phyloP scores from a whole-genome alignment of 2,113 vertebrate genomes.

The Aspidoscelis tigris region DNA sequence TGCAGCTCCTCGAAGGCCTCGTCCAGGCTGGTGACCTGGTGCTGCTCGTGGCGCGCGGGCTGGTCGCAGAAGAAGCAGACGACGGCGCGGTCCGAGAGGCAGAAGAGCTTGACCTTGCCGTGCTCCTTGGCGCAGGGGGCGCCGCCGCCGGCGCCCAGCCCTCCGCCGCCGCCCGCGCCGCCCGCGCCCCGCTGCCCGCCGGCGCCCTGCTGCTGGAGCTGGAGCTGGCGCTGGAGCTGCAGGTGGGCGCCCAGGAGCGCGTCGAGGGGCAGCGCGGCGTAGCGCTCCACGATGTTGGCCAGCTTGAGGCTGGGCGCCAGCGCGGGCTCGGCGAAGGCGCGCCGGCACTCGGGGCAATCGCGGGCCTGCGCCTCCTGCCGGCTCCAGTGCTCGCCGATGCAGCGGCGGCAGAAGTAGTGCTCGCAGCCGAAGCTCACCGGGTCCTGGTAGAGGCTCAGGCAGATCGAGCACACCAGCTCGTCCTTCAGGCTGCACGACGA shows the following conservation, averaged over 20 bases:
- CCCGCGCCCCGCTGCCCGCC: neutral
- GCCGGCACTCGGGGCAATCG: constrained; percentile 95
- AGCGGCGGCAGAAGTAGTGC: constrained; percentile 97
- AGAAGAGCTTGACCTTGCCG: constrained; percentile 98
- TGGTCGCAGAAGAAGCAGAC: constrained; percentile 99
- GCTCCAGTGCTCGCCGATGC: constrained; percentile 97
- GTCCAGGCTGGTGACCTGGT: constrained; percentile 95
- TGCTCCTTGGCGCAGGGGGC: constrained; percentile 94
- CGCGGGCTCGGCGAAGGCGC: constrained; percentile 90
- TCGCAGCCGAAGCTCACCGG: constrained; percentile 96
- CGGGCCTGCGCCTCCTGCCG: constrained; percentile 90
- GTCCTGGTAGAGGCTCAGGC: constrained; percentile 98
- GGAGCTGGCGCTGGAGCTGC: neutral
- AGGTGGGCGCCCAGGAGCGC: constrained; percentile 83
- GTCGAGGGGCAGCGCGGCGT: constrained; percentile 94
- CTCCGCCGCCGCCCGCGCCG: neutral
- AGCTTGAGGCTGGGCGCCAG: constrained; percentile 95
- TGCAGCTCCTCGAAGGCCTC: constrained; percentile 97
- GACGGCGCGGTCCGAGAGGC: constrained; percentile 92
- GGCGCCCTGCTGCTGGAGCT: constrained; percentile 78
- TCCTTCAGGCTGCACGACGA: constrained; percentile 98
- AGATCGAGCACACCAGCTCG: constrained; percentile 98
- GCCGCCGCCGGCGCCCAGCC: constrained; percentile 21
- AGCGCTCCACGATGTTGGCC: constrained; percentile 97
- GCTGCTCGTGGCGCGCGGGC: constrained; percentile 93